These are phyloP conservation scores for Virgularia gustaviana DNA, from an alignment of 92 coral and sea anemone species.

Conservation along the genomic window DNA sequence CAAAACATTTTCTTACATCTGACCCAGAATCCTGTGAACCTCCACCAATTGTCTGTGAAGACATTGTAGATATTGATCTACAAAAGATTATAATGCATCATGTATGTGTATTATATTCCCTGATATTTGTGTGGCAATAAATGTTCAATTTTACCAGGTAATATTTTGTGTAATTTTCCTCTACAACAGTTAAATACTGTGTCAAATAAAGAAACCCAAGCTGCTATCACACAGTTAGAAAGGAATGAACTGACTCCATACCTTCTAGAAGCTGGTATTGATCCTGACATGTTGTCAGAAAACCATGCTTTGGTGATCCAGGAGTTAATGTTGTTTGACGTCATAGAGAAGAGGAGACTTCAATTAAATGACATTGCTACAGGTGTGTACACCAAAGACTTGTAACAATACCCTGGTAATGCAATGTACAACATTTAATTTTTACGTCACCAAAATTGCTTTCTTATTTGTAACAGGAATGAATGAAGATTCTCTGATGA, in stretches of 20 bases:
- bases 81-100: not conserved
- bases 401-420: not conserved
- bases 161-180: not conserved
- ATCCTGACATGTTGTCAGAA: conserved; percentile 24
- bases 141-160: too few species aligned
- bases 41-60: conserved; percentile 17
- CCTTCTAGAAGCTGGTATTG: conserved; percentile 29
- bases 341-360: conserved; percentile 23
- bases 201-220: not conserved
- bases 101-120: not conserved
- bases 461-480: conserved; percentile 26
- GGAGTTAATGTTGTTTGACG: conserved; percentile 10
- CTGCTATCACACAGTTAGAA: not conserved
- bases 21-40: conserved; percentile 11
- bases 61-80: conserved; percentile 19
- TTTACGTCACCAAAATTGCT: not conserved
- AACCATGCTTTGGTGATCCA: not conserved
- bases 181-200: conserved; percentile 1
- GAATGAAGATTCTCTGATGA: conserved; percentile 47
- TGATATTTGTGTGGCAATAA: not conserved
- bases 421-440: not conserved
- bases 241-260: not conserved
- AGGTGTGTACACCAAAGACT: not conserved
- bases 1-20: conserved; percentile 16
- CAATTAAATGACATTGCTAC: conserved; percentile 27